phyloP scores from a whole-genome alignment of 2,113 vertebrate genomes.

The Actenoides hombroni region DNA sequence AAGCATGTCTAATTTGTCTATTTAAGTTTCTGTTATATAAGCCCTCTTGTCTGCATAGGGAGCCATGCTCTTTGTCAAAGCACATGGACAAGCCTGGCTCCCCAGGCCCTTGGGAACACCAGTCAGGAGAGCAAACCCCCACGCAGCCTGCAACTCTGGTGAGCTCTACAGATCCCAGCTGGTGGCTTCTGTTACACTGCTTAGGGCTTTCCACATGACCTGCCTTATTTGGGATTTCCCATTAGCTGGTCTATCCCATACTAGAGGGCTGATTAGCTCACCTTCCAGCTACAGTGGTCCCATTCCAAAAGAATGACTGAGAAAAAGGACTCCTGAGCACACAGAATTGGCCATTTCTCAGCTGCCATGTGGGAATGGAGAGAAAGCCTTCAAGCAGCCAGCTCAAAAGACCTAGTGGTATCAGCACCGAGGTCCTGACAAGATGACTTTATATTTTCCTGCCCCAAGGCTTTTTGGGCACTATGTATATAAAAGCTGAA shows the following conservation, averaged over 20 bases:
- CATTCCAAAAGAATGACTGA: neutral
- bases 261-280: neutral
- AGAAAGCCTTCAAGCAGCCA: neutral
- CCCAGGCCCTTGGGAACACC: neutral
- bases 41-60: neutral
- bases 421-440: neutral
- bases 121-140: neutral
- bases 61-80: neutral
- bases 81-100: neutral
- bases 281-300: neutral
- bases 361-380: neutral
- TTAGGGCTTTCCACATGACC: neutral
- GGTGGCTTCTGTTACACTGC: neutral
- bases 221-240: neutral
- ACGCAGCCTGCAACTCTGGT: neutral
- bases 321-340: neutral
- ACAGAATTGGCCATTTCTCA: neutral
- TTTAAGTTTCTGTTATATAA: neutral
- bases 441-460: neutral
- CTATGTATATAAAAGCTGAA: constrained; percentile 15
- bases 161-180: neutral
- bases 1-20: neutral
- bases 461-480: neutral
- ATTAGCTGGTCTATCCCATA: neutral
- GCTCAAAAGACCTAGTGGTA: neutral